Base-by-base conservation (phyloP, 2,888 invertebrate genomes). In the Dascillus cervinus region DNA sequence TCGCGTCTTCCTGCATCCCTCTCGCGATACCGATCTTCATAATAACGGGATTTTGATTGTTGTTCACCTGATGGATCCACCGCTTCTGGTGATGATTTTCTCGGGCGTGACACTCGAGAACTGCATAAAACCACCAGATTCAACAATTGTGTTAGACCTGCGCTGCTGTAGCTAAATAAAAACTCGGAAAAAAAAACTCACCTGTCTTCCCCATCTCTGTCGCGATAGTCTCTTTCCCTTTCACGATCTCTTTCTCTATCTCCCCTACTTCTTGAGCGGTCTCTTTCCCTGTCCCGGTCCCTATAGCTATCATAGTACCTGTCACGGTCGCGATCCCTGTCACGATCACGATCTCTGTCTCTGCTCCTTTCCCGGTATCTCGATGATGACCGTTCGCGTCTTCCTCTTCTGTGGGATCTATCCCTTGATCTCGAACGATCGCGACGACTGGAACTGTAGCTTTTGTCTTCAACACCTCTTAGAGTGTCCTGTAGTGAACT, bases 401-500 rank as follows among this genome's bases (percentile, higher is more conserved):
- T 50, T 2, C 55, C 58, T 26, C 65, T 44, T 32, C 66, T 52
- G 33, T 64, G 64, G 0, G 60, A 53, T 26, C 65, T 47, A 12
- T 65, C 65, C 27, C 65, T 50, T 2, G 64, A 65, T 29, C 65
- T 46, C 0, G 61, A 62, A 30, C 77, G 61, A 63, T 81, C 81
- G 51, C 81, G 70, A 25, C 82, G 68, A 17, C 72, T 66, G 22
- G 77, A 77, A 47, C 89, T 90, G 62, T 96, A 96, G 49, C 94
- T 94, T 69, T 98, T 98, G 19, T 90, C 87, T 70, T 98, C 97
- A 8, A 98, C 94, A 26, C 96, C 96, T 62, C 92, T 86, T 21
- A 98, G 70, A 1, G 97, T 97, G 61, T 98, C 97, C 66, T 95
- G 91, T 2, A 98, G 73, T 0, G 95, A 94, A 50, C 90, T 92